Evolutionary conservation across 2,888 invertebrate species (phyloP).

Genomic region (Pseudococcus jackbeardsleyi): DNA sequence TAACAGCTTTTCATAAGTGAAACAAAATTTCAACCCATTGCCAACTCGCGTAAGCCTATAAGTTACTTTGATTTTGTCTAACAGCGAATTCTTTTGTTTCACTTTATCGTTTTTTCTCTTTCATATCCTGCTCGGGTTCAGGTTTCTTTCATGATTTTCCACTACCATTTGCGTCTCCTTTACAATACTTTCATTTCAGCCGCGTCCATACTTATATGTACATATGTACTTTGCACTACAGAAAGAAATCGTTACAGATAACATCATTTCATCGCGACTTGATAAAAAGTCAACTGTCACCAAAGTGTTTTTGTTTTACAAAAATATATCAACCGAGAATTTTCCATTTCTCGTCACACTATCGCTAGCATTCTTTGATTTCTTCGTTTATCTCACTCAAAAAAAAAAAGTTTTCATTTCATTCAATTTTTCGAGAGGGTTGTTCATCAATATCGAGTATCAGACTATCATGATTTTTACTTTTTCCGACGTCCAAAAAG

Average conservation of each 20-base stretch:
- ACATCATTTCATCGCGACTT: neutral
- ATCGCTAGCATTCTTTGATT: neutral
- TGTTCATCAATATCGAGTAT: neutral
- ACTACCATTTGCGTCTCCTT: neutral
- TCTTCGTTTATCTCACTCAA: neutral
- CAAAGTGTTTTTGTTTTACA: slow-evolving; percentile 2
- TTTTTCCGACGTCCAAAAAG: neutral
- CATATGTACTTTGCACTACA: neutral
- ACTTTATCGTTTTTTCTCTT: slow-evolving; percentile 21
- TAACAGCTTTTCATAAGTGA: slow-evolving; percentile 4
- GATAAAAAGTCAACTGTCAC: neutral
- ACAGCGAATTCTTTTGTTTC: neutral
- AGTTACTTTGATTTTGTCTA: slow-evolving; percentile 10
- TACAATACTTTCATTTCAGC: neutral
- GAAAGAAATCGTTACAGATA: neutral
- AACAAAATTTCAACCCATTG: neutral
- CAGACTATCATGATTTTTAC: neutral
- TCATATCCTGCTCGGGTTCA: neutral
- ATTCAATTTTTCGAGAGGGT: neutral
- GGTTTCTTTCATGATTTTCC: neutral
- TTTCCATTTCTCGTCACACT: neutral
- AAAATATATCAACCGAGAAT: slow-evolving; percentile 3
- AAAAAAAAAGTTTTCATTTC: neutral
- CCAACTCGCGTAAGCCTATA: slow-evolving; percentile 9
- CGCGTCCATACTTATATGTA: neutral